A percentile compares a stretch with the other conserved stretches of the same genome.
These are phyloP conservation scores for Disparrhopalites patrizii DNA, from an alignment of 2,888 invertebrate genomes.

Conservation along the genomic window DNA sequence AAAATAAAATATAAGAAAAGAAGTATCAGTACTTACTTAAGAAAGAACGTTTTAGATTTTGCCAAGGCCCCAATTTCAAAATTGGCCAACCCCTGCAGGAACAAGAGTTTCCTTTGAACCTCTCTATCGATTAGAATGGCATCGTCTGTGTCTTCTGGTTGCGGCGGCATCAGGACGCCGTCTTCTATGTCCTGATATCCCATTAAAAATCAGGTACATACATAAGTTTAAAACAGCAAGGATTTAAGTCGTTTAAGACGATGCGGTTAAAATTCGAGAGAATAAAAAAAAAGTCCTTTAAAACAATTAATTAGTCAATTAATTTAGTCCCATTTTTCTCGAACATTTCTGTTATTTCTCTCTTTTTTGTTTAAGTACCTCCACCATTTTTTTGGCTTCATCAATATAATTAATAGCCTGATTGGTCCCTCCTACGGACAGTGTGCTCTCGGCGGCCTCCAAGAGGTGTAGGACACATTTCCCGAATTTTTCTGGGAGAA, in stretches of 20 bases:
- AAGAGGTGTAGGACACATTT: slow-evolving; percentile 41
- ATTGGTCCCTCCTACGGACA: slow-evolving; percentile 39
- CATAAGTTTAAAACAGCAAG: no score
- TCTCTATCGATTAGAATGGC: slow-evolving; percentile 32
- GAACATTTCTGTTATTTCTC: no score
- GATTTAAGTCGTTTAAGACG: no score
- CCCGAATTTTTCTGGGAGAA: slow-evolving; percentile 37
- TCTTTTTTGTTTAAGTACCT: slow-evolving; percentile 1
- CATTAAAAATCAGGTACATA: no score
- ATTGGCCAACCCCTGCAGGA: slow-evolving; percentile 40
- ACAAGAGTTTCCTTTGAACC: slow-evolving; percentile 36
- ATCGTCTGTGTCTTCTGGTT: slow-evolving; percentile 41
- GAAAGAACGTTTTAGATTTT: slow-evolving; percentile 35
- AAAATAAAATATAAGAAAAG: neutral
- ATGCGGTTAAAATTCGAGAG: no score
- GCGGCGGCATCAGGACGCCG: slow-evolving; percentile 32
- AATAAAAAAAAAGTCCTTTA: no score
- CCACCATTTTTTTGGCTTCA: slow-evolving; percentile 39
- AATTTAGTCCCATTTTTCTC: no score
- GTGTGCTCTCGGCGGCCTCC: slow-evolving; percentile 41
- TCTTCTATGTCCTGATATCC: slow-evolving; percentile 20
- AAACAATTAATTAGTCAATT: no score
- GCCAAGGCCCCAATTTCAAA: slow-evolving; percentile 40
- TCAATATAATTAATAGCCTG: slow-evolving; percentile 44
- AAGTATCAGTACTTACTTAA: slow-evolving; percentile 24